Conservation (phyloP, 2,797 vertebrate genomes). For the Halcyon smyrnensis region DNA sequence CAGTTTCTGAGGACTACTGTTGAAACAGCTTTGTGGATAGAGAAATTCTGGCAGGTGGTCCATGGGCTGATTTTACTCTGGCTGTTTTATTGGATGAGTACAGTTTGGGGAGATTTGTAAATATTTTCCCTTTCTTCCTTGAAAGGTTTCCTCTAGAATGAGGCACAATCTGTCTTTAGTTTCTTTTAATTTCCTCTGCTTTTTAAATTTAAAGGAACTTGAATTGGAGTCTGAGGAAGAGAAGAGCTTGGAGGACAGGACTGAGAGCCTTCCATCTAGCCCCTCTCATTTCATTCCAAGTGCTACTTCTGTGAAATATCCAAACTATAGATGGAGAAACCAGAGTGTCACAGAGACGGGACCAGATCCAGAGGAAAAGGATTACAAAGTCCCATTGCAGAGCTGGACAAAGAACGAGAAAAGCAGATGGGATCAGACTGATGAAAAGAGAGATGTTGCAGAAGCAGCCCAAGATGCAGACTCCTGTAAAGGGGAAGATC, state of each 20-base stretch:
- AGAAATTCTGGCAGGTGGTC: constrained; percentile 9
- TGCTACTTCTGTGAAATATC: neutral
- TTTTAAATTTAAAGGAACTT: constrained; percentile 76
- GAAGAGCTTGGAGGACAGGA: constrained; percentile 29
- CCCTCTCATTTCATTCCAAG: constrained; percentile 63
- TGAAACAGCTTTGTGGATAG: neutral
- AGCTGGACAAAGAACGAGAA: constrained; percentile 14
- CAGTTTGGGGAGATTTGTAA: constrained; percentile 25
- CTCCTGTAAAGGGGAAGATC: neutral
- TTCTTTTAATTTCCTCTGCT: constrained; percentile 33
- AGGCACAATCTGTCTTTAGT: neutral
- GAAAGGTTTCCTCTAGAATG: constrained; percentile 14
- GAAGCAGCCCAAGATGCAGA: neutral
- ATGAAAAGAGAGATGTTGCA: neutral
- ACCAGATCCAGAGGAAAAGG: neutral
- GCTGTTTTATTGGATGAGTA: neutral
- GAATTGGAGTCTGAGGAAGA: constrained; percentile 59
- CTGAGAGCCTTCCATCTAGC: neutral
- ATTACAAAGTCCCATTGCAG: constrained; percentile 9
- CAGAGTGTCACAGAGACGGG: neutral
- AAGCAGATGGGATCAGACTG: neutral
- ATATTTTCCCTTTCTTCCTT: constrained; percentile 37
- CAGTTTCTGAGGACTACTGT: neutral
- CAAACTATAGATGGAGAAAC: constrained; percentile 14
- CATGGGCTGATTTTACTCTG: neutral